phyloP scores from a whole-genome alignment of 2,888 invertebrate genomes.

The Meghimatium bilineatum region DNA sequence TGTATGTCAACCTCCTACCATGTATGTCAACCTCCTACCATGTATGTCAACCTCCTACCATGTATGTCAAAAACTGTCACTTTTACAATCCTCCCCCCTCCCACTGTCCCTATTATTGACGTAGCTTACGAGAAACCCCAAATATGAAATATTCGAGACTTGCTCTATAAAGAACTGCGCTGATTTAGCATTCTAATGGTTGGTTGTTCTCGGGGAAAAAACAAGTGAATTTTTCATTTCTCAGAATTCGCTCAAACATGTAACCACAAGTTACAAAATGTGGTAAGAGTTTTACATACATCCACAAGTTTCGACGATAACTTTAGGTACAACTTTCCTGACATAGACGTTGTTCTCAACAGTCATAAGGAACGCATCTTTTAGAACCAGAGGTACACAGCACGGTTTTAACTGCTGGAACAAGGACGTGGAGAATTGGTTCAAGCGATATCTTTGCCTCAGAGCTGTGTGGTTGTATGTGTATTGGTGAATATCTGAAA shows the following conservation, averaged over 20 bases:
- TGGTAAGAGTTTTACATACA: conserved; percentile 12
- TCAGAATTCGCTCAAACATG: background rate
- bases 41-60: too few relatives aligned
- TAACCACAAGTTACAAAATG: background rate
- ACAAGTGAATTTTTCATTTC: too few relatives aligned
- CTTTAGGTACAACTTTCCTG: conserved; percentile 23
- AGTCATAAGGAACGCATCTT: conserved; percentile 42
- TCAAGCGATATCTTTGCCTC: conserved; percentile 56
- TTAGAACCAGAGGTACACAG: conserved; percentile 58
- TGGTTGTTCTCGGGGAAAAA: background rate
- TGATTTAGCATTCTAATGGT: background rate
- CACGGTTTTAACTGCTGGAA: conserved; percentile 52
- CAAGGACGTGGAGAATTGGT: conserved; percentile 12
- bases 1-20: too few relatives aligned
- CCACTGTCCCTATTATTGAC: background rate
- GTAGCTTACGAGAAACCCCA: background rate
- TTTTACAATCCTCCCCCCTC: too few relatives aligned
- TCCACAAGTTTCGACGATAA: conserved; percentile 38
- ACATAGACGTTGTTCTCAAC: conserved; percentile 12
- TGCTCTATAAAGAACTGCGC: too few relatives aligned
- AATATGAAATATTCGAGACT: too few relatives aligned
- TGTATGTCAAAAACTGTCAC: too few relatives aligned
- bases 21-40: too few relatives aligned
- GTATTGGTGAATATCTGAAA: conserved; percentile 56
- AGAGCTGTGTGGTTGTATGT: conserved; percentile 63